Percentiles rank a stretch among this genome's conserved stretches.
Evolutionary conservation across 1,140 invertebrate species (phyloP).

Genomic region (Dufourea novaeangliae): DNA sequence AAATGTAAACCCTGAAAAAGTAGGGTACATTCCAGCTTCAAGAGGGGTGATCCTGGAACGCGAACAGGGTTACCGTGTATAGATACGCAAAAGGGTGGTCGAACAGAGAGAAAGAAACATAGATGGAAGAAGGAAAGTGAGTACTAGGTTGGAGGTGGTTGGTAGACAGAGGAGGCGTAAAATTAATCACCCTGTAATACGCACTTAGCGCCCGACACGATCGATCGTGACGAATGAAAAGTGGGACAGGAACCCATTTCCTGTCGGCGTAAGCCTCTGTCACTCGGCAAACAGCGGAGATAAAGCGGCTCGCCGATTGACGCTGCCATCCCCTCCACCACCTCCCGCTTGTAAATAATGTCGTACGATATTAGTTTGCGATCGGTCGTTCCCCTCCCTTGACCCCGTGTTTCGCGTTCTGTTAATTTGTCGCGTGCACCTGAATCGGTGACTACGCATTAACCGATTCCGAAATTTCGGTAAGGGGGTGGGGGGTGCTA

Average conservation of each 20-base stretch:
- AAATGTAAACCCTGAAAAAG: slow-evolving; percentile 37
- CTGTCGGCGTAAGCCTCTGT: slow-evolving; percentile 44
- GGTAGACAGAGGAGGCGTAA: slow-evolving; percentile 50
- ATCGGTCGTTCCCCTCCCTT: too few species aligned
- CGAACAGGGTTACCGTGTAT: slow-evolving; percentile 14
- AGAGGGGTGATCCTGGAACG: background rate
- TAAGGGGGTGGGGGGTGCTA: background rate
- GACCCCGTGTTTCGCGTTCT: background rate
- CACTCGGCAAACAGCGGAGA: slow-evolving; percentile 49
- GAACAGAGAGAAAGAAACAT: background rate
- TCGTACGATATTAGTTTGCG: slow-evolving; percentile 41
- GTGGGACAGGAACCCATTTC: slow-evolving; percentile 56
- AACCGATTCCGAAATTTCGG: background rate
- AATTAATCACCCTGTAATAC: slow-evolving; percentile 68
- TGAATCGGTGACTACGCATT: slow-evolving; percentile 22
- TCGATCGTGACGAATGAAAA: slow-evolving; percentile 65
- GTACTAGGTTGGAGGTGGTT: background rate
- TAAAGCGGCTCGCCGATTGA: slow-evolving; percentile 27
- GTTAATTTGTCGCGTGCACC: slow-evolving; percentile 15
- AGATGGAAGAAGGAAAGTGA: background rate
- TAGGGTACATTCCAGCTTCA: background rate
- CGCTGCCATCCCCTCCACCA: background rate
- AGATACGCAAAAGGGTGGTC: background rate
- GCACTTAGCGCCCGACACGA: slow-evolving; percentile 60
- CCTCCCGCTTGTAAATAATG: slow-evolving; percentile 38